phyloP scores from a whole-genome alignment of 2,888 invertebrate species.

The Arrhopalites spinosus region DNA sequence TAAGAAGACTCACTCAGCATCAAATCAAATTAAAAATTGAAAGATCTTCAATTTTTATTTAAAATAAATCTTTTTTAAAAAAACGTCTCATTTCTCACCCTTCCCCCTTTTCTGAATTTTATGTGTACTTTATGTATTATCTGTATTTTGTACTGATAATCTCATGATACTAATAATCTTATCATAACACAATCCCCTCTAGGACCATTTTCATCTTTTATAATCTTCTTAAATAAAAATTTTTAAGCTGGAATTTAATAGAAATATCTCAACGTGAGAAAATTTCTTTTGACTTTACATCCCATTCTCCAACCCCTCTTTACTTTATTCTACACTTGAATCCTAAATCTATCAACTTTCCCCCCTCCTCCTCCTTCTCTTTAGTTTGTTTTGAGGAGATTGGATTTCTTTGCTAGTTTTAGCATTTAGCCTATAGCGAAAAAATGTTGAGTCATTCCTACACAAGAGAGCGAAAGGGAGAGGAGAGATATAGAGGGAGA shows the following conservation, averaged over 20 bases:
- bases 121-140: too few relatives aligned
- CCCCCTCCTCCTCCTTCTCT: not conserved
- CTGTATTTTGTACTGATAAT: not conserved
- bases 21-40: too few relatives aligned
- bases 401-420: slow-evolving; percentile 17
- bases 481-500: not conserved
- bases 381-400: slow-evolving; percentile 31
- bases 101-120: not conserved
- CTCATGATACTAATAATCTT: not conserved
- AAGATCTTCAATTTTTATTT: not conserved
- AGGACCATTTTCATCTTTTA: too few relatives aligned
- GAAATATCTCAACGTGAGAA: too few relatives aligned
- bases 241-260: too few relatives aligned
- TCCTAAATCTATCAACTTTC: not conserved
- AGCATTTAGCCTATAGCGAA: not conserved
- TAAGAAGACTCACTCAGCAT: too few relatives aligned
- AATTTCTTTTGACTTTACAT: not conserved
- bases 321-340: not conserved
- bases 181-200: not conserved
- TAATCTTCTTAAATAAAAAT: too few relatives aligned
- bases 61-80: too few relatives aligned
- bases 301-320: not conserved
- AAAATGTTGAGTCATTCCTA: not conserved
- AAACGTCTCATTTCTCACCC: too few relatives aligned
- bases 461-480: too few relatives aligned